Base-by-base conservation (phyloP, 1,140 invertebrate species). In the Drosophila melanogaster region DNA sequence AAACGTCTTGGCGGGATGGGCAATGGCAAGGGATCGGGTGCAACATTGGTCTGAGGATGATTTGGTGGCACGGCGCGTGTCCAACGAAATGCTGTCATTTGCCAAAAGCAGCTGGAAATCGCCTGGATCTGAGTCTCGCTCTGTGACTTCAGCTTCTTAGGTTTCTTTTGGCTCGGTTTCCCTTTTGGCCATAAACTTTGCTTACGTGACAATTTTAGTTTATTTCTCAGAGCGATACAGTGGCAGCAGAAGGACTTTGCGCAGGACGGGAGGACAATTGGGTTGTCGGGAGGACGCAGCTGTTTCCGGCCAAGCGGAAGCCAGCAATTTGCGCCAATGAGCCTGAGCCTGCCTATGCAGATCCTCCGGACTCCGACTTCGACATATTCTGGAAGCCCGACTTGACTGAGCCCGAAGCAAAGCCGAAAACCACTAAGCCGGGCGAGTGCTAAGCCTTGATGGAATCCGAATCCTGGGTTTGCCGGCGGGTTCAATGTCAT, bases 201-300 rank as follows among this genome's bases (percentile, higher is more conserved):
- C 86, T 90, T 90, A 90, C 86, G 86, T 90, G 86, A 90, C 73
- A 86, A 86, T 76, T 86, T 90, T 86, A 78, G 72, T 80, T 90
- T 90, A 90, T 90, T 80, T 86, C 81, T 77, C 74, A 54, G 78
- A 77, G 83, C 66, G 71, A 70, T 65, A 74, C 66, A 73, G 62
- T 57, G 58, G 62, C 59, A 65, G 24, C 58, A 49, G 79, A 38
- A 38, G 11, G 64, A 70, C 47, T 73, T 53, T 59, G 37, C 57
- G 33, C 37, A 38, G 40, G 40, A 10, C 6, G 53, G 54, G 51
- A 56, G 35, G 46, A 72, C 51, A 33, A 15, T n/a, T 24, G 44
- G 35, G 37, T 24, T 49, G 37, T 46, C 43, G 14, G 15, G 10
- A 55, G 41, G 43, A n/a, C 71, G 35, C 50, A 44, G 7, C 59